phyloP scores from a whole-genome alignment of 2,113 vertebrate genomes.

The Ptyas mucosa region DNA sequence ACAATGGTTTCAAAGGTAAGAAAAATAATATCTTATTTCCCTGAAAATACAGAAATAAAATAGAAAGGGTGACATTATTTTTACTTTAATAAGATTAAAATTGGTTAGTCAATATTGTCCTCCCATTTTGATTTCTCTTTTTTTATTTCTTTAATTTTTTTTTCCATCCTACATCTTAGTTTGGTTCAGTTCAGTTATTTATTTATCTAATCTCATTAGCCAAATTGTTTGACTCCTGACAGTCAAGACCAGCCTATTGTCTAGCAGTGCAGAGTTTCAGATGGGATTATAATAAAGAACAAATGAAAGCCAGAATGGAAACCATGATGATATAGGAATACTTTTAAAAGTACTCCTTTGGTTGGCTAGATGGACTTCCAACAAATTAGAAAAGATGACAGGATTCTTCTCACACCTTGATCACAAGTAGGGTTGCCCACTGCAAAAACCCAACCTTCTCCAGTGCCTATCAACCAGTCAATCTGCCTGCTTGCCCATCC shows the following conservation, averaged over 20 bases:
- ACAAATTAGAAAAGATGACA: not conserved
- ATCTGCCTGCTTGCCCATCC: not conserved
- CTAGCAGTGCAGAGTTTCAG: not conserved
- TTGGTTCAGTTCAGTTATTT: not conserved
- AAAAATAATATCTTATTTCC: not conserved
- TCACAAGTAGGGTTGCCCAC: not conserved
- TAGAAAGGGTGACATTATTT: not conserved
- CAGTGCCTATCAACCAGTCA: not conserved
- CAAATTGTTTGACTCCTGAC: not conserved
- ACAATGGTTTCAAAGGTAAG: conserved; percentile 50
- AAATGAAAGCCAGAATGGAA: not conserved
- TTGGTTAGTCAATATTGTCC: not conserved
- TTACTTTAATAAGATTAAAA: not conserved
- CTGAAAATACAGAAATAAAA: not conserved
- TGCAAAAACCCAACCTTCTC: not conserved
- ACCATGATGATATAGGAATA: not conserved
- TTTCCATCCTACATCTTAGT: not conserved
- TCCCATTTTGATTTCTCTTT: not conserved
- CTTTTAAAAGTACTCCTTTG: not conserved
- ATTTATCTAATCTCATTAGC: not conserved
- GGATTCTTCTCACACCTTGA: not conserved
- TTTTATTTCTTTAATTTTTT: not conserved
- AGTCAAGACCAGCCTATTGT: not conserved
- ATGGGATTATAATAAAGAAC: not conserved
- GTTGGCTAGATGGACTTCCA: not conserved